phyloP scores from a whole-genome alignment of 1,140 invertebrate species.

The Euglossa dilemma region DNA sequence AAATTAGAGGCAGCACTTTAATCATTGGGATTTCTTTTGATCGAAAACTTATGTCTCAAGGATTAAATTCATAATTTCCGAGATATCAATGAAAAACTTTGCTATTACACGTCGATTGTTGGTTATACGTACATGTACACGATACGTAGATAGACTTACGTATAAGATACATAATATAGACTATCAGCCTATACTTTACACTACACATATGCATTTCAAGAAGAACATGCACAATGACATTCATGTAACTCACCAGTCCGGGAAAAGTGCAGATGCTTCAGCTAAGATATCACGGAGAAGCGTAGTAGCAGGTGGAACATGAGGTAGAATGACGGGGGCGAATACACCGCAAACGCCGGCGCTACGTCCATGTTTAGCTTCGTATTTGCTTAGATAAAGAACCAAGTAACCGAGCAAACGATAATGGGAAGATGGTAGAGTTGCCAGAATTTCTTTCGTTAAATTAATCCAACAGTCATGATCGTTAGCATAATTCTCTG shows the following conservation, averaged over 20 bases:
- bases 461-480: slow-evolving; percentile 76
- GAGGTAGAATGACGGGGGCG: slow-evolving; percentile 79
- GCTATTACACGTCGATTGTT: too few species aligned
- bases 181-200: too few species aligned
- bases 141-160: too few species aligned
- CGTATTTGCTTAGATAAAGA: slow-evolving; percentile 80
- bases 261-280: slow-evolving; percentile 74
- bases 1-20: too few species aligned
- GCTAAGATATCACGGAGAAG: slow-evolving; percentile 77
- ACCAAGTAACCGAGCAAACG: slow-evolving; percentile 79
- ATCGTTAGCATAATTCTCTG: slow-evolving; percentile 74
- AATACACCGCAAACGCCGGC: slow-evolving; percentile 78
- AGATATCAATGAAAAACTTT: too few species aligned
- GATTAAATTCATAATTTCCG: too few species aligned
- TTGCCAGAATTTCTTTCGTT: slow-evolving; percentile 75
- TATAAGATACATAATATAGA: too few species aligned
- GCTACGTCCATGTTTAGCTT: slow-evolving; percentile 76
- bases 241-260: slow-evolving; percentile 64
- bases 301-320: slow-evolving; percentile 78
- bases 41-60: too few species aligned
- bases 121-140: too few species aligned
- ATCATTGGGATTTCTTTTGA: too few species aligned
- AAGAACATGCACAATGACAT: not conserved
- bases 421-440: slow-evolving; percentile 77
- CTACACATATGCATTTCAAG: not conserved